Base-by-base conservation (phyloP, 2,888 invertebrate species). In the Graphium colonna region DNA sequence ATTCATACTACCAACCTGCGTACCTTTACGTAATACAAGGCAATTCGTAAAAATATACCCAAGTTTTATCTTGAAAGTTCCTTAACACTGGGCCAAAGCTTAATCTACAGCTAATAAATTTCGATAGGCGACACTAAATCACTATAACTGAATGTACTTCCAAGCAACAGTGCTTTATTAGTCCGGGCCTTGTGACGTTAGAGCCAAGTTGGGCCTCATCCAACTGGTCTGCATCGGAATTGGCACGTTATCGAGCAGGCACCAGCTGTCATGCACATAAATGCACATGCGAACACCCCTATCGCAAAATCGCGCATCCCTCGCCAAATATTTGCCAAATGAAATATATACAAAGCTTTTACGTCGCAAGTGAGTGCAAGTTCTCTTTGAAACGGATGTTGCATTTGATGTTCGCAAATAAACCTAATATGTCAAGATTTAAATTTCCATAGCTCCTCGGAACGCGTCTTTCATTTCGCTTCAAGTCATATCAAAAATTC, bases 191-290 rank as follows among this genome's bases (percentile, higher is more conserved):
- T n/a, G n/a, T n/a, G n/a, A n/a, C n/a, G n/a, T n/a, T n/a, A n/a
- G n/a, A n/a, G n/a, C n/a, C n/a, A n/a, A n/a, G 63, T 87, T 87
- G 87, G 86, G 75, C 58, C 57, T 55, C 52, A 69, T 83, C 88
- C 87, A 88, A 86, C 76, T 74, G 75, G 62, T n/a, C n/a, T n/a
- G 69, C 63, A 71, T 77, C 69, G 79, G 77, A 82, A 83, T 87
- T 87, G 87, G 87, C 87, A 83, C 82, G 82, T 77, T 68, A 63
- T 73, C 75, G 75, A 77, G 79, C 76, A 21, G 70, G 65, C 62
- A 65, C 68, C 81, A 82, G 81, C 74, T 82, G 81, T 79, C 79
- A 74, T 69, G 65, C 58, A 56, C 55, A 48, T 55, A 43, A 47
- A 55, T 51, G 51, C 54, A 50, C 40, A 42, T 15, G 36, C 31